Percentiles rank a stretch among this genome's conserved stretches.
Evolutionary conservation across 2,113 vertebrate genomes (phyloP).

Genomic region (Puntigrus tetrazona): DNA sequence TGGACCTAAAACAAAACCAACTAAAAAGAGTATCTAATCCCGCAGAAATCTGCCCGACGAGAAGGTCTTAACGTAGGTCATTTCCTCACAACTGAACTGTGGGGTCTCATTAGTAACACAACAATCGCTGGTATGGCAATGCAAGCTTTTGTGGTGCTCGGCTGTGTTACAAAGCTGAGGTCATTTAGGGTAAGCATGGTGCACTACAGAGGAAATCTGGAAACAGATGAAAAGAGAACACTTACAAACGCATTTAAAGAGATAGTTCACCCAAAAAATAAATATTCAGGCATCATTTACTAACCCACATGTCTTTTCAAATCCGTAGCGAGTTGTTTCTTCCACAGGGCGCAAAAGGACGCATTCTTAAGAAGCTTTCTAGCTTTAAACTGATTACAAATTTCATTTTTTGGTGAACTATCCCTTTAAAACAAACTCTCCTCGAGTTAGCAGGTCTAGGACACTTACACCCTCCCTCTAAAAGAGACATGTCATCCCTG

Average conservation of each 20-base stretch:
- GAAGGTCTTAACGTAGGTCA: background rate
- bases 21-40: slow-evolving; percentile 15
- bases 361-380: background rate
- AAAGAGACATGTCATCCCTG: slow-evolving; percentile 45
- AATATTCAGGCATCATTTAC: background rate
- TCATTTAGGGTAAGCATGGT: slow-evolving; percentile 34
- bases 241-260: background rate
- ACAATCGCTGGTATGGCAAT: background rate
- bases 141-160: background rate
- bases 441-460: background rate
- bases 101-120: slow-evolving; percentile 34
- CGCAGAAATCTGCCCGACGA: background rate
- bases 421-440: background rate
- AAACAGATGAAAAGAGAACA: background rate
- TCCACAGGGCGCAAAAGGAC: background rate
- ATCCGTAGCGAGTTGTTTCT: background rate
- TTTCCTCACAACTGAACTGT: slow-evolving; percentile 8
- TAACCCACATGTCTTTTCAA: background rate
- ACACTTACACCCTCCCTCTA: slow-evolving; percentile 11
- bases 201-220: slow-evolving; percentile 32
- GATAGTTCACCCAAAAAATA: background rate
- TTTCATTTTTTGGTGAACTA: background rate
- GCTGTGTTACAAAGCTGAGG: slow-evolving; percentile 33
- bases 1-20: slow-evolving; percentile 24
- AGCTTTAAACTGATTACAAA: background rate